These are phyloP conservation scores for Hybognathus amarus DNA, from an alignment of 2,797 vertebrate species.

Conservation along the genomic window DNA sequence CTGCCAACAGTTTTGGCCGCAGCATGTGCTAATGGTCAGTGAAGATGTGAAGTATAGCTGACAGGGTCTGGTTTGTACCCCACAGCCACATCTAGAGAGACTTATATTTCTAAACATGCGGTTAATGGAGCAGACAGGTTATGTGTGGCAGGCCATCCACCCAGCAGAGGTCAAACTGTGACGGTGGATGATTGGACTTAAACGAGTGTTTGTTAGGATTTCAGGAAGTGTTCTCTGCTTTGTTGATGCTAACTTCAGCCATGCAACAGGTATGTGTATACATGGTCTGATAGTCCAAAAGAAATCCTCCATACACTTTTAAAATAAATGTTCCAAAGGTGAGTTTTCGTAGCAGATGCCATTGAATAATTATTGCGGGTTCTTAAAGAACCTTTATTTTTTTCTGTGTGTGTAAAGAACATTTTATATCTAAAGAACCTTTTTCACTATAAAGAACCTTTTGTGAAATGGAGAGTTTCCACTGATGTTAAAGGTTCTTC, in stretches of 20 bases:
- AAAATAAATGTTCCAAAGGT: not conserved
- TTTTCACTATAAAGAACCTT: not conserved
- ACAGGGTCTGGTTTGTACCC: constrained; percentile 27
- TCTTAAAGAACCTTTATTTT: not conserved
- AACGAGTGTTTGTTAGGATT: constrained; percentile 1
- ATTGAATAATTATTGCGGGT: not conserved
- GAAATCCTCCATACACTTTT: not conserved
- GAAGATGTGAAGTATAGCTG: constrained; percentile 45
- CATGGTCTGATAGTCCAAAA: constrained; percentile 1
- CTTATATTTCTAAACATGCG: constrained; percentile 43
- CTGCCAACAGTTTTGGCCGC: not conserved
- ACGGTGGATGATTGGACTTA: not conserved
- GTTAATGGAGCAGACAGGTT: constrained; percentile 36
- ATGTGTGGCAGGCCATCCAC: not conserved
- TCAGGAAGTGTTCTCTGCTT: not conserved
- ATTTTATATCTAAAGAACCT: too few relatives aligned
- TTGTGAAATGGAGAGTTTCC: too few relatives aligned
- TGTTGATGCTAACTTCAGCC: constrained; percentile 2
- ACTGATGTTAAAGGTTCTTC: too few relatives aligned
- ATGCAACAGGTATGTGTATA: not conserved
- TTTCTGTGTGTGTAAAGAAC: not conserved
- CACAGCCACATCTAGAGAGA: constrained; percentile 29
- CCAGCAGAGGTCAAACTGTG: constrained; percentile 24
- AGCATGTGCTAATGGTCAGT: constrained; percentile 26
- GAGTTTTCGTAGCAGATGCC: not conserved